Evolutionary conservation across 2,113 vertebrate genomes (phyloP).

Genomic region (Myanophis thanlyinensis): DNA sequence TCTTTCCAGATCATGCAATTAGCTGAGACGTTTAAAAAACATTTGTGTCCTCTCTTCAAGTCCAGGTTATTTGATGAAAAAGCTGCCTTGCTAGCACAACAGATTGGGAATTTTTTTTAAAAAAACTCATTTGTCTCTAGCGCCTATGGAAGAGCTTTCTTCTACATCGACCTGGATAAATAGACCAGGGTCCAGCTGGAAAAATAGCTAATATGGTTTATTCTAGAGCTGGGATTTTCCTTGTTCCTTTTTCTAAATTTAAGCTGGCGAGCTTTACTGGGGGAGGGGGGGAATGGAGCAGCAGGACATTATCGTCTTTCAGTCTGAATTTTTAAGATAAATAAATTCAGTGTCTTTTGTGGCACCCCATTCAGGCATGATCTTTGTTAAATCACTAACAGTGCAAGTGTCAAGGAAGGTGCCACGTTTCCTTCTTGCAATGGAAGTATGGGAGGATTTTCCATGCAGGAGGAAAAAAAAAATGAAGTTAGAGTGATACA

Average conservation of each 20-base stretch:
- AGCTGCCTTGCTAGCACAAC: background rate
- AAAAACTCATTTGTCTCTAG: background rate
- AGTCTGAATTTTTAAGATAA: background rate
- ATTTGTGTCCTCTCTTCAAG: background rate
- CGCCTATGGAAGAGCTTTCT: background rate
- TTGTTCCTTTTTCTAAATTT: background rate
- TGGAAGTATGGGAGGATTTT: background rate
- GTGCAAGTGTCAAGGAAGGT: background rate
- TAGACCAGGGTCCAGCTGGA: background rate
- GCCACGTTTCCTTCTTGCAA: background rate
- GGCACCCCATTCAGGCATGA: background rate
- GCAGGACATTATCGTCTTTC: background rate
- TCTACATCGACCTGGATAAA: background rate
- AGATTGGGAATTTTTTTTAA: background rate
- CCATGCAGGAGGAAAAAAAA: background rate
- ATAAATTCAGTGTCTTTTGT: background rate
- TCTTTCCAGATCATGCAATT: background rate
- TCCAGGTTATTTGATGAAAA: background rate
- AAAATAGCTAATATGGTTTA: background rate
- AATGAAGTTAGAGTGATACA: background rate
- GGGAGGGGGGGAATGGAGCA: background rate
- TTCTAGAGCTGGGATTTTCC: background rate
- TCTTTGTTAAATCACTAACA: background rate
- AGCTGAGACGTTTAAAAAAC: background rate
- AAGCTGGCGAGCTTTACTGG: background rate